Evolutionary conservation across 2,888 invertebrate genomes (phyloP).

Genomic region (Julus scanicus): DNA sequence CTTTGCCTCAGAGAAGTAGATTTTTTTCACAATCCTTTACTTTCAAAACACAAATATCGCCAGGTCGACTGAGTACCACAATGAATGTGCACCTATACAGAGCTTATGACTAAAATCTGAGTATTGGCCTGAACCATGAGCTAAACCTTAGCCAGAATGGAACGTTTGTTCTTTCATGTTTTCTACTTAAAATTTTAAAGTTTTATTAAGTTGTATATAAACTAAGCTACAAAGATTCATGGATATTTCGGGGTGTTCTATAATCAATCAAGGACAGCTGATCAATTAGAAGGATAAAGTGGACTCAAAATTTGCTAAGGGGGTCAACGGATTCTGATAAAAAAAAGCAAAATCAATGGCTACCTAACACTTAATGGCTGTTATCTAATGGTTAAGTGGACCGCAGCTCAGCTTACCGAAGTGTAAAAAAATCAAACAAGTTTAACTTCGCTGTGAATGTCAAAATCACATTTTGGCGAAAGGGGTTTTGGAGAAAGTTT

Average conservation of each 20-base stretch:
- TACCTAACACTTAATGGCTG: background rate
- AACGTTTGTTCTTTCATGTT: too few species aligned
- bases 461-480: background rate
- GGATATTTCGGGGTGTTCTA: background rate
- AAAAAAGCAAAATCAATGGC: conserved; percentile 17
- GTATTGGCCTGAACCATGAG: too few species aligned
- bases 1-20: too few species aligned
- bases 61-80: too few species aligned
- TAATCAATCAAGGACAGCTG: conserved; percentile 16
- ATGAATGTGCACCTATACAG: too few species aligned
- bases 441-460: background rate
- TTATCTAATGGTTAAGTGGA: background rate
- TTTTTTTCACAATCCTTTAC: too few species aligned
- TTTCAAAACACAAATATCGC: too few species aligned
- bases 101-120: too few species aligned
- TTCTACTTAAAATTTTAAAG: too few species aligned
- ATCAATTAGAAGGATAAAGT: conserved; percentile 12
- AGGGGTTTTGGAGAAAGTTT: background rate
- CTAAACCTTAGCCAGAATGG: too few species aligned
- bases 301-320: conserved; percentile 19
- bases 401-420: conserved; percentile 2
- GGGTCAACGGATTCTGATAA: conserved; percentile 25
- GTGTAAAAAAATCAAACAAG: conserved; percentile 21
- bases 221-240: background rate
- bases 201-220: background rate